phyloP scores from a whole-genome alignment of 2,888 invertebrate species.

The Copidosoma aretas region DNA sequence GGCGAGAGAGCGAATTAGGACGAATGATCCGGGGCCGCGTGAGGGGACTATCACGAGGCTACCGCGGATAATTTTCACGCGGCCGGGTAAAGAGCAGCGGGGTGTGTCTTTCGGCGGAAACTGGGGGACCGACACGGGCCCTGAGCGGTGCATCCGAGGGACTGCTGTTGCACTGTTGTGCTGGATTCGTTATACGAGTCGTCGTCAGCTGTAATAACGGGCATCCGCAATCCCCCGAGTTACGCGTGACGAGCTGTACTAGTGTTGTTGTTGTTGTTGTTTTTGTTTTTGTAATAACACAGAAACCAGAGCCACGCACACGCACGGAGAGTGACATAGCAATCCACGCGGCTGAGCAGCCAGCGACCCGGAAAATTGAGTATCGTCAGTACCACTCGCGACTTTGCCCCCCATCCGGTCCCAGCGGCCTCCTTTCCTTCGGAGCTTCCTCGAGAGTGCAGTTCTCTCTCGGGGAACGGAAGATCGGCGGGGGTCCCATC shows the following conservation, averaged over 20 bases:
- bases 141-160: no score
- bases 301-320: no score
- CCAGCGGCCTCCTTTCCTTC: no score
- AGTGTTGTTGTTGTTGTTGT: conserved; percentile 4
- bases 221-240: conserved; percentile 31
- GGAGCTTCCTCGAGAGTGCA: no score
- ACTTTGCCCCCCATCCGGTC: background rate
- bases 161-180: background rate
- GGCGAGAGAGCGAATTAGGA: conserved; percentile 1
- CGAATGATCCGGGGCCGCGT: conserved; percentile 26
- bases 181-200: conserved; percentile 14
- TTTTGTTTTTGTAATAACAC: background rate
- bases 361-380: conserved; percentile 33
- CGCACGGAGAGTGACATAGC: no score
- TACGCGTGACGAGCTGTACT: conserved; percentile 19
- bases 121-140: no score
- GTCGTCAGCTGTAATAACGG: conserved; percentile 33
- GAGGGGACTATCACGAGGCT: conserved; percentile 22
- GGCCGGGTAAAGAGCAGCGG: no score
- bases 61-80: no score
- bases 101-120: no score
- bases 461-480: no score
- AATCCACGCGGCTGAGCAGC: background rate
- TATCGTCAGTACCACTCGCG: background rate
- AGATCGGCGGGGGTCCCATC: no score